phyloP scores from a whole-genome alignment of 2,888 invertebrate species.

The Sipha maydis region DNA sequence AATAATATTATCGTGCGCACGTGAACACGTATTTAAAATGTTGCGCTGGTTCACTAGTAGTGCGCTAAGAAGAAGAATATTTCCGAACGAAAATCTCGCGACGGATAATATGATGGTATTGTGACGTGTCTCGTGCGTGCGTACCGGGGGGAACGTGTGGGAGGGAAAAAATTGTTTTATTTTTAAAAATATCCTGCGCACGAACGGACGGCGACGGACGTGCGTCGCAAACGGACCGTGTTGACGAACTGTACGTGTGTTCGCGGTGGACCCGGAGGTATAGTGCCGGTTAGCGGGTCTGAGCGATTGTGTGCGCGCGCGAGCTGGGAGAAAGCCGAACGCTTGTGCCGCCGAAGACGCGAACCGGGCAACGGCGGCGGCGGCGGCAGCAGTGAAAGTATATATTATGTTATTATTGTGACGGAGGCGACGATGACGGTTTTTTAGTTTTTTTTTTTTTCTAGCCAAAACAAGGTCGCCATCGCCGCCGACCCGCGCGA shows the following conservation, averaged over 20 bases:
- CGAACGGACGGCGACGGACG: constrained; percentile 33
- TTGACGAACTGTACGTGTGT: constrained; percentile 40
- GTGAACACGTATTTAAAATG: no score
- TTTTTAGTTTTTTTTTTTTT: constrained; percentile 7
- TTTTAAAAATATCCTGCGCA: background rate
- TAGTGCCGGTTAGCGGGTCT: constrained; percentile 3
- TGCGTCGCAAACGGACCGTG: constrained; percentile 46
- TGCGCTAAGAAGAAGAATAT: no score
- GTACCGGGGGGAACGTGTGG: background rate
- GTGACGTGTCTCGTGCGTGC: background rate
- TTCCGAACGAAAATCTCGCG: no score
- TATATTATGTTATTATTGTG: constrained; percentile 21
- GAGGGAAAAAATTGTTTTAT: no score
- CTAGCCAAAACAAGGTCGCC: constrained; percentile 47
- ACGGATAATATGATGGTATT: no score
- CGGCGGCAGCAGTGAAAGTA: constrained; percentile 57
- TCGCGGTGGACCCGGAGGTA: constrained; percentile 54
- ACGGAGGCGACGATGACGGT: background rate
- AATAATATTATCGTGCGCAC: background rate
- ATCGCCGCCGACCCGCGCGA: constrained; percentile 14
- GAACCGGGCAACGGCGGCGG: background rate
- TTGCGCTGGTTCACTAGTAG: no score
- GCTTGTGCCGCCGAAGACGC: constrained; percentile 24
- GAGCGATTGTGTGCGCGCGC: constrained; percentile 17
- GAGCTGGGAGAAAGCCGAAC: constrained; percentile 57